phyloP scores from a whole-genome alignment of 2,113 vertebrate genomes.

The Sceloporus undulatus region DNA sequence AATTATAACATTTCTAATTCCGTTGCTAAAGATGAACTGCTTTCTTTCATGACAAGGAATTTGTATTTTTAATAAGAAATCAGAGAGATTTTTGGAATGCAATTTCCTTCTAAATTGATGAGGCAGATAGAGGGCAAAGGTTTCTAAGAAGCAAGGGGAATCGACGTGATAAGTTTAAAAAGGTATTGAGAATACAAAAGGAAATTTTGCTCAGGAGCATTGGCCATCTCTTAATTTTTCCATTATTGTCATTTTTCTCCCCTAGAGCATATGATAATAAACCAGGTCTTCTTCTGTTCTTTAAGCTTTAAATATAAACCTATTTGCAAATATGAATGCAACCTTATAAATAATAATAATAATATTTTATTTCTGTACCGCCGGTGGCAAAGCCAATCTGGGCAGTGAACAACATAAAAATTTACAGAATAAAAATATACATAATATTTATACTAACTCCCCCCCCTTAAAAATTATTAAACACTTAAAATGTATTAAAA shows the following conservation, averaged over 20 bases:
- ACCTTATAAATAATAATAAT: too few relatives aligned
- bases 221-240: accelerated
- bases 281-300: background rate
- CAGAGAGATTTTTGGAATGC: conserved; percentile 44
- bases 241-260: background rate
- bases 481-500: too few relatives aligned
- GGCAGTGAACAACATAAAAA: too few relatives aligned
- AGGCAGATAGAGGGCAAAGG: background rate
- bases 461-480: too few relatives aligned
- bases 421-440: too few relatives aligned
- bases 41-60: conserved; percentile 30
- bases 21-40: conserved; percentile 26
- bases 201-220: background rate
- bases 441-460: too few relatives aligned
- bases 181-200: conserved; percentile 1
- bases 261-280: background rate
- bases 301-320: background rate
- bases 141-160: background rate
- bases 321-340: background rate
- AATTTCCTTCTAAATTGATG: conserved; percentile 27
- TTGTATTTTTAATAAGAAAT: conserved; percentile 56
- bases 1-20: conserved; percentile 38
- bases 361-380: too few relatives aligned
- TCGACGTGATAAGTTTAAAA: conserved; percentile 5
- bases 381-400: too few relatives aligned